A percentile compares a stretch with the other conserved stretches of the same genome.
phyloP scores from a whole-genome alignment of 1,140 invertebrate genomes.

The Achatina immaculata region DNA sequence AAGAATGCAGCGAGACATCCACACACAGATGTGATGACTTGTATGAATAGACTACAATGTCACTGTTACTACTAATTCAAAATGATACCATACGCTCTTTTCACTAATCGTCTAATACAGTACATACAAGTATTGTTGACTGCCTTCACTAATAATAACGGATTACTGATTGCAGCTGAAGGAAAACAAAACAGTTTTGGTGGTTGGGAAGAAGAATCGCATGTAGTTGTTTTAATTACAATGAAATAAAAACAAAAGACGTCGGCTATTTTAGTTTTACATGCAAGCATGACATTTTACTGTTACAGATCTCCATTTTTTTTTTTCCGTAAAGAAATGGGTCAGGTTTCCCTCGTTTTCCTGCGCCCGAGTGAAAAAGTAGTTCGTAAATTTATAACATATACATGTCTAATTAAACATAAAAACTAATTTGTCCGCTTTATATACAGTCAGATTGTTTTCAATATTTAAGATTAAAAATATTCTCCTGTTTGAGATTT shows the following conservation, averaged over 20 bases:
- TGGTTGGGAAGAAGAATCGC: no score
- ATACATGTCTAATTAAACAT: not conserved
- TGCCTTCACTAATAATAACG: no score
- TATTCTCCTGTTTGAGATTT: not conserved
- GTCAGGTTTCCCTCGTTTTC: conserved; percentile 23
- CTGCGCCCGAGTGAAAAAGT: not conserved
- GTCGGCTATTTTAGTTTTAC: conserved; percentile 17
- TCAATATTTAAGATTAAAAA: not conserved
- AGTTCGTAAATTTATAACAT: not conserved
- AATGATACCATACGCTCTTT: no score
- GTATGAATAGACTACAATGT: no score
- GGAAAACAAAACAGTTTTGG: no score
- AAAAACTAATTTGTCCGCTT: not conserved
- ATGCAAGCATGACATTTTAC: not conserved
- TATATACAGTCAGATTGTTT: not conserved
- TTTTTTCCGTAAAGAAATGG: conserved; percentile 17
- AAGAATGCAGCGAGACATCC: no score
- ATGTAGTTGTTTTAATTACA: conserved; percentile 1
- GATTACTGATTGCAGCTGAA: no score
- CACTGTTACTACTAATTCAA: no score
- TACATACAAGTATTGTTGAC: no score
- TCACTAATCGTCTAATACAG: no score
- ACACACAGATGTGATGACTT: no score
- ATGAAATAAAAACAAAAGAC: conserved; percentile 15
- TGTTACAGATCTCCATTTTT: not conserved